These are phyloP conservation scores for Cephus sareptanus DNA, from an alignment of 2,888 invertebrate genomes.

Conservation along the genomic window DNA sequence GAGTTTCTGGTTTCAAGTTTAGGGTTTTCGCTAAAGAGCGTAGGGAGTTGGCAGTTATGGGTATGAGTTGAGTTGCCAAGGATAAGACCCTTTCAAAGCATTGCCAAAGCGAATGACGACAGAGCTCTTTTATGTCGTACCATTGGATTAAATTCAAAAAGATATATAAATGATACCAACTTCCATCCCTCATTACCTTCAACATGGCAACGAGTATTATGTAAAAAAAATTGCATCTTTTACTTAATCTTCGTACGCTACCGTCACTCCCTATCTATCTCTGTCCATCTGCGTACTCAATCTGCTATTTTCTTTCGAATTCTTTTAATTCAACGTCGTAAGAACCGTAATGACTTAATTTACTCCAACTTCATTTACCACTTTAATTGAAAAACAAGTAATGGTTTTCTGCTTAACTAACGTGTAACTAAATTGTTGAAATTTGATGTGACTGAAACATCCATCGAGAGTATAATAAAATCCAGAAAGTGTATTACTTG, in stretches of 20 bases:
- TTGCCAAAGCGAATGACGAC: not conserved
- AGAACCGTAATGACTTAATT: not conserved
- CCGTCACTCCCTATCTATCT: not conserved
- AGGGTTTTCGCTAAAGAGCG: not conserved
- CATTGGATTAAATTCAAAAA: constrained; percentile 2
- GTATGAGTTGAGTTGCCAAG: not conserved
- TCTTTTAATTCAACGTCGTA: not conserved
- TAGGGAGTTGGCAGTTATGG: not conserved
- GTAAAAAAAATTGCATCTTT: not conserved
- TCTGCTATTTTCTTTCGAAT: not conserved
- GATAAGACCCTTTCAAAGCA: not conserved
- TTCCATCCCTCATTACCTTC: not conserved
- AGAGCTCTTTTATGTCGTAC: not conserved
- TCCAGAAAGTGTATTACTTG: too few species aligned
- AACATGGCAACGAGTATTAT: not conserved
- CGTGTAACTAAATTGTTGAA: not conserved
- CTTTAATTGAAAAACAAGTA: not conserved
- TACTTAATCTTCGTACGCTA: not conserved
- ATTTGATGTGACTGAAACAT: not conserved
- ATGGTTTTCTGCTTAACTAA: too few species aligned
- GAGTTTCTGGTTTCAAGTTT: not conserved
- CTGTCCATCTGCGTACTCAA: not conserved
- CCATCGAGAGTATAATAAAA: too few species aligned
- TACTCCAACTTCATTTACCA: too few species aligned
- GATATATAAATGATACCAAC: not conserved